Evolutionary conservation across 2,888 invertebrate species (phyloP), one percentile per base, ranked within the genome.

Genomic region (Idaea dimidiata): DNA sequence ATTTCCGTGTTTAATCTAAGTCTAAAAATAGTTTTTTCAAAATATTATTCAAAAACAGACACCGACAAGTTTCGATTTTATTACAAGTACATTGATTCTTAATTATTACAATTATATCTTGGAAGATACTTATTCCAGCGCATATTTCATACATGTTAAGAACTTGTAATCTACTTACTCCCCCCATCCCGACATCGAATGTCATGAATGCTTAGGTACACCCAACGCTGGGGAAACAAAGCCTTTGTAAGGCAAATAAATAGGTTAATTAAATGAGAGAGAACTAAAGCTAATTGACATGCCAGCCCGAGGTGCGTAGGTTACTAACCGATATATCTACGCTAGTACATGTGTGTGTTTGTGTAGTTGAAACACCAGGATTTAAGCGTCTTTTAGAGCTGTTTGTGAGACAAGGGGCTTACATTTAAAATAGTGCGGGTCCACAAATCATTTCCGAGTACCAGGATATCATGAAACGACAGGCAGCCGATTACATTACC

Each of bases 391-490:
- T 43, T 43, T 6, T 43, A 43, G 14, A 43, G 6, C 43, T 1
- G 10, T 43, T 43, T 43, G 43, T 14, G 14, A 10, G 14, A 7
- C 43, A 43, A 43, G 10, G 14, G 14, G 2, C 10, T 43, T 14
- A 43, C 43, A 43, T 16, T 18, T 43, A 18, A 53, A 7, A 16
- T 7, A 16, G n/a, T 53, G 16, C 32, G 43, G 61, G 62, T 62
- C 58, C 63, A 62, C 60, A 72, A 70, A 68, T 73, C 63, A 62
- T 59, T 64, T 54, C 59, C 62, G 5, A 64, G 70, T 77, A 80
- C 76, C 73, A 80, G 76, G 75, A 66, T 68, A 75, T 67, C 74
- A 80, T 71, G 64, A 59, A 65, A 62, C 67, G 62, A 66, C 66
- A 69, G 67, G 74, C 68, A 69, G 70, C 70, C 63, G 67, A 70